phyloP scores from a whole-genome alignment of 1,140 invertebrate genomes.

The Pristionchus pacificus region DNA sequence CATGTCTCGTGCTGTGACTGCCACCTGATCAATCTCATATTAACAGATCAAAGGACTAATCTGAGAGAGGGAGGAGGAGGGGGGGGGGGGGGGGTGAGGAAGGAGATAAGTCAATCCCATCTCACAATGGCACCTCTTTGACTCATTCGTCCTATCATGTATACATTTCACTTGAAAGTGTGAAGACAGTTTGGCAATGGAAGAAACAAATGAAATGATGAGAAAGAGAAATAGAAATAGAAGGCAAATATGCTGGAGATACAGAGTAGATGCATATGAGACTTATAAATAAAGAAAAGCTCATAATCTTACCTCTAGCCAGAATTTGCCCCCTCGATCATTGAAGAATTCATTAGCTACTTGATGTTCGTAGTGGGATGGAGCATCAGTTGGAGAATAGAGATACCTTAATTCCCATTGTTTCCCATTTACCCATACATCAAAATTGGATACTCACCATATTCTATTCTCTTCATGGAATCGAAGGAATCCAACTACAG shows the following conservation, averaged over 20 bases:
- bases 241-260: background rate
- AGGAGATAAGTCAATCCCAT: conserved; percentile 19
- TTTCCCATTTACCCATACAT: background rate
- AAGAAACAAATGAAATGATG: conserved; percentile 18
- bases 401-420: background rate
- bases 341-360: conserved; percentile 41
- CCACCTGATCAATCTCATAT: conserved; percentile 26
- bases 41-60: conserved; percentile 21
- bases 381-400: conserved; percentile 30
- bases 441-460: conserved; percentile 25
- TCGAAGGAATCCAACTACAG: conserved; percentile 29
- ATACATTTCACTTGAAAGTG: too few relatives aligned
- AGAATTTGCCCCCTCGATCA: conserved; percentile 39
- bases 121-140: conserved; percentile 9
- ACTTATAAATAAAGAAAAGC: background rate
- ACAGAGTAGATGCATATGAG: background rate
- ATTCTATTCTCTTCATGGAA: conserved; percentile 40
- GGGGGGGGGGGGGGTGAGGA: background rate
- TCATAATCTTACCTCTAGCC: conserved; percentile 34
- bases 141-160: too few relatives aligned
- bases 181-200: too few relatives aligned
- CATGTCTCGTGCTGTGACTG: conserved; percentile 36
- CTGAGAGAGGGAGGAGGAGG: background rate
- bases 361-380: conserved; percentile 37
- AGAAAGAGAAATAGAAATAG: background rate